Percentiles rank a stretch among this genome's conserved stretches.
These are phyloP conservation scores for Drosophila villosipedis DNA, from an alignment of 2,888 invertebrate genomes.

Conservation along the genomic window DNA sequence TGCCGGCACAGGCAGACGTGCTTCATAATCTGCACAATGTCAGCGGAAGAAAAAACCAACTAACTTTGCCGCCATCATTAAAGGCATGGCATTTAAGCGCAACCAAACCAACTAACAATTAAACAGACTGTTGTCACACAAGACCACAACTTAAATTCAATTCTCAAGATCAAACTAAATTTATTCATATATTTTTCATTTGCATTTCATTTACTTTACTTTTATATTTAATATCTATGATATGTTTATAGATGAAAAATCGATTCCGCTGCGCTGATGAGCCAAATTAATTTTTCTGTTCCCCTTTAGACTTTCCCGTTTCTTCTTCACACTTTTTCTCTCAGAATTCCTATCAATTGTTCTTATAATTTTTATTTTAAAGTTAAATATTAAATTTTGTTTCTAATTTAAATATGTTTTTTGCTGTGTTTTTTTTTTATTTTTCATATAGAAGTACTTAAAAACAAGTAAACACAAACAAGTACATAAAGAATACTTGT, in stretches of 20 bases:
- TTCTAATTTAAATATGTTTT: background rate
- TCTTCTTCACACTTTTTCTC: background rate
- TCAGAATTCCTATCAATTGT: too few relatives aligned
- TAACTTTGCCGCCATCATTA: slow-evolving; percentile 48
- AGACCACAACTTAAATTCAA: slow-evolving; percentile 12
- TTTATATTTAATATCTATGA: background rate
- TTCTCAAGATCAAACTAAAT: background rate
- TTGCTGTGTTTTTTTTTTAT: background rate
- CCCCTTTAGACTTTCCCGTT: background rate
- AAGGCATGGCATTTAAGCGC: slow-evolving; percentile 22
- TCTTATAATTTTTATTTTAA: background rate
- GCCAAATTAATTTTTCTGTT: background rate
- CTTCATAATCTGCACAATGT: slow-evolving; percentile 67
- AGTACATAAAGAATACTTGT: background rate
- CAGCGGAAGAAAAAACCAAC: slow-evolving; percentile 29
- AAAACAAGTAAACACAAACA: background rate
- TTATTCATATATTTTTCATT: background rate
- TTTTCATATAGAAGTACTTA: background rate
- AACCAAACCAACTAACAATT: slow-evolving; percentile 26
- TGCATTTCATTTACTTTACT: background rate
- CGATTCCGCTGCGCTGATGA: background rate
- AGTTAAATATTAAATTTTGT: background rate
- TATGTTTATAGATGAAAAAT: background rate
- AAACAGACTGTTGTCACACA: slow-evolving; percentile 6
- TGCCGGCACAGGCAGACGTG: slow-evolving; percentile 60